Percentiles rank a stretch among this genome's conserved stretches.
These are phyloP conservation scores for Blastomussa wellsi DNA, from an alignment of 92 coral and sea anemone genomes.

Conservation along the genomic window DNA sequence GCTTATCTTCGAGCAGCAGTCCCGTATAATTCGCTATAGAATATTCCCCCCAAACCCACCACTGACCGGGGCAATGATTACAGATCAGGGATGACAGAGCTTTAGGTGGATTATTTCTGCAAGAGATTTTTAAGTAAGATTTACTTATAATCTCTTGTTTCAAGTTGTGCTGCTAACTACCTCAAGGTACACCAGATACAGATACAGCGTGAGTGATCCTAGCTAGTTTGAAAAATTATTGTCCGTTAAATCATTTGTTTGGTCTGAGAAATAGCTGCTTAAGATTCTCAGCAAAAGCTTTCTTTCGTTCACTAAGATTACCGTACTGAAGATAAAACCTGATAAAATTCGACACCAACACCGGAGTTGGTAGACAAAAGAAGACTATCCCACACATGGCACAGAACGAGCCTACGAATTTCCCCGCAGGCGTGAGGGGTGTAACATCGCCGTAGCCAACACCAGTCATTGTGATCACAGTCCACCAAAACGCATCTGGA, in stretches of 20 bases:
- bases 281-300: slow-evolving; percentile 75
- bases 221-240: not conserved
- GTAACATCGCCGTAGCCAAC: slow-evolving; percentile 95
- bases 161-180: no score
- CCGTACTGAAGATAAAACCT: slow-evolving; percentile 69
- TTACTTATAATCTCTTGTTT: no score
- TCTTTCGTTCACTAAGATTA: slow-evolving; percentile 33
- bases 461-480: slow-evolving; percentile 93
- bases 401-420: slow-evolving; percentile 76
- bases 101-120: no score
- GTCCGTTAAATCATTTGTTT: not conserved
- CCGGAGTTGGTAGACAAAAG: slow-evolving; percentile 94
- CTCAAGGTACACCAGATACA: no score
- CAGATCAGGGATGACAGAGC: no score
- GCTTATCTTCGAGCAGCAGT: no score
- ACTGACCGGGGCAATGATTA: no score
- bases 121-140: no score
- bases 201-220: no score
- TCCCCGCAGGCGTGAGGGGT: slow-evolving; percentile 77
- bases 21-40: no score
- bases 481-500: slow-evolving; percentile 98
- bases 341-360: slow-evolving; percentile 83
- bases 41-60: no score
- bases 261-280: slow-evolving; percentile 63
- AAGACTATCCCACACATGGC: slow-evolving; percentile 85